A percentile compares a stretch with the other conserved stretches of the same genome.
Conservation (phyloP, 2,113 vertebrate species). For the Halichoerus grypus region DNA sequence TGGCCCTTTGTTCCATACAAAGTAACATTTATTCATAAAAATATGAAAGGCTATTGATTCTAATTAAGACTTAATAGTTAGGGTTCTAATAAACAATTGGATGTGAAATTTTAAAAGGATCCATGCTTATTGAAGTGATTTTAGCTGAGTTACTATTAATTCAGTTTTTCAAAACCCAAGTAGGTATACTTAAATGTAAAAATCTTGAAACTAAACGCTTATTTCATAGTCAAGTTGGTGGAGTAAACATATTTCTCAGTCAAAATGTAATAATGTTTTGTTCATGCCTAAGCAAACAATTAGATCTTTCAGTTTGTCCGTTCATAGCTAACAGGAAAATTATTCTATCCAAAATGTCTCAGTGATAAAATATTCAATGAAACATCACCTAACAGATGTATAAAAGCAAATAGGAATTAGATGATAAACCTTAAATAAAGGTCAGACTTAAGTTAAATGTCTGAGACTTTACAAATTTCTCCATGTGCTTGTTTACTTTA, state of each 20-base stretch:
- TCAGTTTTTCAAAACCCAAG: slow-evolving; percentile 44
- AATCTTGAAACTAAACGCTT: slow-evolving; percentile 37
- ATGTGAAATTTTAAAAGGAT: slow-evolving; percentile 76
- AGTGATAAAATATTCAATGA: slow-evolving; percentile 53
- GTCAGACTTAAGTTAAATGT: not conserved
- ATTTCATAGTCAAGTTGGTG: not conserved
- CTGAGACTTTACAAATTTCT: not conserved
- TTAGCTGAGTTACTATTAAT: slow-evolving; percentile 63
- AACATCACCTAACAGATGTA: not conserved
- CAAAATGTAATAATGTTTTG: slow-evolving; percentile 7
- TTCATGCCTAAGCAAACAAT: slow-evolving; percentile 55
- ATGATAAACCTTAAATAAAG: slow-evolving; percentile 39
- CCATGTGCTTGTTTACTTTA: not conserved
- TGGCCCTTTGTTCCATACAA: slow-evolving; percentile 75
- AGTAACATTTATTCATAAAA: slow-evolving; percentile 74
- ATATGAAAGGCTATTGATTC: slow-evolving; percentile 77
- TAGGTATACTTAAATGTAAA: slow-evolving; percentile 33
- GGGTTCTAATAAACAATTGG: slow-evolving; percentile 76
- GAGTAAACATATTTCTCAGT: not conserved
- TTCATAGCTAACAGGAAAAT: slow-evolving; percentile 14
- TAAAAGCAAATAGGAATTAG: slow-evolving; percentile 8
- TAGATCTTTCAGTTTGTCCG: slow-evolving; percentile 7
- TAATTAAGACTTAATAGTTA: slow-evolving; percentile 73
- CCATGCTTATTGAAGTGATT: slow-evolving; percentile 72
- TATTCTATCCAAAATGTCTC: not conserved